Evolutionary conservation across 30 jellyfish, hydroid and myxozoan species (phyloP), one percentile per base, ranked within the genome.

Genomic region (Rhopilema esculentum): DNA sequence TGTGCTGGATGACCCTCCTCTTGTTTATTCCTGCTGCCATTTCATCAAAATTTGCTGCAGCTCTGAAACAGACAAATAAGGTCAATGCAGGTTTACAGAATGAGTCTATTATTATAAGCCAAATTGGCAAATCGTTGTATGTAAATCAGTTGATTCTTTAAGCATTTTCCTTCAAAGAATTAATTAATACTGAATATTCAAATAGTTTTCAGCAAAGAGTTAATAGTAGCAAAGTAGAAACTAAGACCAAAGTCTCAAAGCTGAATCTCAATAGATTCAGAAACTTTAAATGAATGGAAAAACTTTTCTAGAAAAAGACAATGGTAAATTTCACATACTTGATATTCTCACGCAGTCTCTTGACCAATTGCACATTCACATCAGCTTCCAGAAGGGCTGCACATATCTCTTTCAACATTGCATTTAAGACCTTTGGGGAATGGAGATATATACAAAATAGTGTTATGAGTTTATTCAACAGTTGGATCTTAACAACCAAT

Each of bases 351-450:
- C 99, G 79, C 27, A 96, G 81, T 61, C 97, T 79, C 88, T 87
- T 77, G 40, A 96, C 99, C 81, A 96, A 77, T 66, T 96, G 97
- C 9, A 96, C 98, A 75, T 96, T 96, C 57, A 96, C 99, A 96
- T 96, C 99, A 27, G 99, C 93, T 72, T 92, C 99, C 12, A 96
- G 89, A 12, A 96, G 86, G 16, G 99, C 99, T 24, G 98, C 97
- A 75, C 99, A 91, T 57, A 96, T 93, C 75, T 96, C 99, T 80
- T 96, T 96, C 64, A 96, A 93, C 98, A 96, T 91, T 26, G 96
- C 89, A 84, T 88, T 91, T 69, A 96, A 78, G 25, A 96, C 99
- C 97, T 84, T 52, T 18, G 24, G 24, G 27, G 7, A 74, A 26
- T 25, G 52, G 66, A 27, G 28, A 49, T 20, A 18, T 20, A 19